phyloP scores from a whole-genome alignment of 2,113 vertebrate genomes.

The Solenodon paradoxus region DNA sequence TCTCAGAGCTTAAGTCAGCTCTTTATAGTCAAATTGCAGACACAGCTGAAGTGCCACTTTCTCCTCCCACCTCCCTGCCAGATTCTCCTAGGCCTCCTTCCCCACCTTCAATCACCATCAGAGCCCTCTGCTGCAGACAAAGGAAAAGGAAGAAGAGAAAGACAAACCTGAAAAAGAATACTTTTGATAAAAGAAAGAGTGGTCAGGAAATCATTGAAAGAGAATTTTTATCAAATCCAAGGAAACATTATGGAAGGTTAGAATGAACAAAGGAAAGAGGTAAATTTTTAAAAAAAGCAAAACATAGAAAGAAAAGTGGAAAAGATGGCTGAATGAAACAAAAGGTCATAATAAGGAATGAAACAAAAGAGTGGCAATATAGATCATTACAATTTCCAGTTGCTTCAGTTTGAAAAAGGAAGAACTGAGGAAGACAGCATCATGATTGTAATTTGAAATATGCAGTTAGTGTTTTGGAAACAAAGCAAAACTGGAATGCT shows the following conservation, averaged over 20 bases:
- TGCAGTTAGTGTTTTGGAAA: background rate
- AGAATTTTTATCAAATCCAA: background rate
- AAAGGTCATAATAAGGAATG: too few relatives aligned
- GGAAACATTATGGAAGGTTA: background rate
- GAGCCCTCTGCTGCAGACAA: constrained; percentile 42
- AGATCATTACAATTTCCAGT: too few relatives aligned
- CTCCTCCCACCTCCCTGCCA: background rate
- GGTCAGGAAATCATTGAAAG: background rate
- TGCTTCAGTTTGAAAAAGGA: background rate
- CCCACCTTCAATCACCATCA: background rate
- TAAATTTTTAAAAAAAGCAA: background rate
- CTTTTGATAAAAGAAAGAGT: background rate
- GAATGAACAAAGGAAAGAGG: background rate
- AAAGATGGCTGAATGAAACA: background rate
- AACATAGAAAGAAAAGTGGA: background rate
- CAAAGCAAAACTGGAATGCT: background rate
- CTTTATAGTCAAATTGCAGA: constrained; percentile 6
- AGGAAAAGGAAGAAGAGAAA: constrained; percentile 36
- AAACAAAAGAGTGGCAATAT: background rate
- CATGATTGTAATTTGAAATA: background rate
- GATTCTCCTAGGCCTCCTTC: background rate
- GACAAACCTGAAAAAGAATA: background rate
- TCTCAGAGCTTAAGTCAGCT: background rate
- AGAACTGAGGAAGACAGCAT: background rate
- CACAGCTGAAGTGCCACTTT: background rate